Evolutionary conservation across 2,888 invertebrate species (phyloP).

Genomic region (Hydraecia micacea): DNA sequence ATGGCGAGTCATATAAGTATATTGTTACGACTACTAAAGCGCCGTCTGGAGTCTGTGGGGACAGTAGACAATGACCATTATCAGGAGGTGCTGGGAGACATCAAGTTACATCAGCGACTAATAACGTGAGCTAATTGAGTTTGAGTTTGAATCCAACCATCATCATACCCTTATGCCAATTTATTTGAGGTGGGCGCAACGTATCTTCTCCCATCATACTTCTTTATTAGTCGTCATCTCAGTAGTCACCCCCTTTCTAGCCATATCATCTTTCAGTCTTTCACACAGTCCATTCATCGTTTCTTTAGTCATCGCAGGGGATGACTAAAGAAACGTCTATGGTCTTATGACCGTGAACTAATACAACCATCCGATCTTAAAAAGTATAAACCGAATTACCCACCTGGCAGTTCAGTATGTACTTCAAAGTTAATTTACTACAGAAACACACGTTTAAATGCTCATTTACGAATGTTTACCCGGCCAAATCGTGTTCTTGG

Average conservation of each 20-base stretch:
- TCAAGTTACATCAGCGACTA: slow-evolving; percentile 85
- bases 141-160: too few relatives aligned
- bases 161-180: background rate
- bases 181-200: too few relatives aligned
- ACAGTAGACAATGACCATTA: slow-evolving; percentile 77
- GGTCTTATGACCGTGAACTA: slow-evolving; percentile 63
- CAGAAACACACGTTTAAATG: slow-evolving; percentile 47
- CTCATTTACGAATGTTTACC: slow-evolving; percentile 52
- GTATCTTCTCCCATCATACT: too few relatives aligned
- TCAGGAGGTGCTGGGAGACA: slow-evolving; percentile 78
- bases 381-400: slow-evolving; percentile 12
- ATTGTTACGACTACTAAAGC: slow-evolving; percentile 79
- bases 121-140: slow-evolving; percentile 79
- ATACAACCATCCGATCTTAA: background rate
- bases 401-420: slow-evolving; percentile 14
- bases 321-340: too few relatives aligned
- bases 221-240: background rate
- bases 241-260: background rate
- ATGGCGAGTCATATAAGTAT: slow-evolving; percentile 86
- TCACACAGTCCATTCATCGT: background rate
- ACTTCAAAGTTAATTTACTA: slow-evolving; percentile 31
- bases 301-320: background rate
- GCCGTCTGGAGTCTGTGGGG: slow-evolving; percentile 77
- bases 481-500: slow-evolving; percentile 45
- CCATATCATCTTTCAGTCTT: background rate